A percentile compares a stretch with the other conserved stretches of the same genome.
Evolutionary conservation across 2,113 vertebrate species (phyloP).

Genomic region (Ictidomys tridecemlineatus): DNA sequence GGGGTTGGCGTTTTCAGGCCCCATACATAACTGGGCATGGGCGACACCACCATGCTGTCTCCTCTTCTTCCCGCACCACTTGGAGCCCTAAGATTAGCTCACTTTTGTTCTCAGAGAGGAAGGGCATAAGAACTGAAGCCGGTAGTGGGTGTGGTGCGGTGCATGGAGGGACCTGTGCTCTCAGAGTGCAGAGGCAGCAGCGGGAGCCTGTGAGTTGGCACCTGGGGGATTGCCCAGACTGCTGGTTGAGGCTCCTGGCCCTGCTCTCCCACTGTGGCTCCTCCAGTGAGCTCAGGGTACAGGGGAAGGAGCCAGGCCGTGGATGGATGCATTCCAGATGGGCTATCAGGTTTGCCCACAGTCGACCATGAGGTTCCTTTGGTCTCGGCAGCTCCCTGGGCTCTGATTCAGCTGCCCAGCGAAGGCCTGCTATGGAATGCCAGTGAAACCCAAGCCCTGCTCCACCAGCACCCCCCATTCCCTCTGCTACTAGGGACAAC

Average conservation of each 20-base stretch:
- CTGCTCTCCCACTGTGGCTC: not conserved
- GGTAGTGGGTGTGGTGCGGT: not conserved
- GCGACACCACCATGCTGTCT: too few relatives aligned
- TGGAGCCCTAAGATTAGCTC: not conserved
- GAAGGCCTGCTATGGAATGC: conserved; percentile 23
- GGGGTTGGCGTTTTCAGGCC: not conserved
- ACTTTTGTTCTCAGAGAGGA: not conserved
- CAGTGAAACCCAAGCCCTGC: conserved; percentile 2
- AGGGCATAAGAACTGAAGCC: not conserved
- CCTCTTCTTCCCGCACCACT: not conserved
- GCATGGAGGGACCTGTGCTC: fast-evolving
- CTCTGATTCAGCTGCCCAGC: conserved; percentile 70
- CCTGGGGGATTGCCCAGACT: conserved; percentile 19
- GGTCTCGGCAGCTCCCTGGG: conserved; percentile 35
- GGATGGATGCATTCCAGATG: conserved; percentile 69
- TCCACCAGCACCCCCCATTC: not conserved
- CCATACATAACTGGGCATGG: not conserved
- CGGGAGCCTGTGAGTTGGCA: conserved; percentile 13
- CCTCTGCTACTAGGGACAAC: not conserved
- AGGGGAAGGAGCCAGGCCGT: not conserved
- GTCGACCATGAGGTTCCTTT: conserved; percentile 52
- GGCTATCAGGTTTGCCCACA: conserved; percentile 33
- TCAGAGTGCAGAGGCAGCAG: not conserved
- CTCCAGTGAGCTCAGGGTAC: not conserved
- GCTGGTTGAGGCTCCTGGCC: not conserved